phyloP scores from a whole-genome alignment of 2,888 invertebrate genomes.

The Tiphia femorata region DNA sequence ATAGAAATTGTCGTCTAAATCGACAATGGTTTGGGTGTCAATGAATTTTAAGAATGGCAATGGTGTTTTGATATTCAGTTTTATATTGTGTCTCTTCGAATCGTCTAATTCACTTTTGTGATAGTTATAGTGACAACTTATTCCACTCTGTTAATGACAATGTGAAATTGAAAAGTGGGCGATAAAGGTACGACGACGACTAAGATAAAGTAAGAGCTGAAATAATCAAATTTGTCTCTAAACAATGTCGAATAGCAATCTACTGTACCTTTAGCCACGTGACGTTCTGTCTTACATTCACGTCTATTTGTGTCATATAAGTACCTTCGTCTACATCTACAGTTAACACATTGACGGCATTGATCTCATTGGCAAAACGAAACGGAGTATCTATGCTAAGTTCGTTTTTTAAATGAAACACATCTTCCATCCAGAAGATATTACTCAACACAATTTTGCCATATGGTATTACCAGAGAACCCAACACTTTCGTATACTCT shows the following conservation, averaged over 20 bases:
- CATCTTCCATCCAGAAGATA: slow-evolving; percentile 71
- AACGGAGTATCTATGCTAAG: slow-evolving; percentile 74
- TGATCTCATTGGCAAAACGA: slow-evolving; percentile 68
- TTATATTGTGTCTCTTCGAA: slow-evolving; percentile 68
- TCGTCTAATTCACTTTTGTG: slow-evolving; percentile 63
- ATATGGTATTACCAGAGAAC: slow-evolving; percentile 70
- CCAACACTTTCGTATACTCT: slow-evolving; percentile 53
- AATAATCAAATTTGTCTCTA: no score
- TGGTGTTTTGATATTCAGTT: slow-evolving; percentile 72
- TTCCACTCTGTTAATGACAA: slow-evolving; percentile 69
- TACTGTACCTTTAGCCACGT: slow-evolving; percentile 71
- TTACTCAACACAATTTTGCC: slow-evolving; percentile 73
- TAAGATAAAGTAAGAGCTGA: no score
- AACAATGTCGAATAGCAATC: no score
- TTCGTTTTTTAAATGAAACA: slow-evolving; percentile 72
- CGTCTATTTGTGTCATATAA: slow-evolving; percentile 70
- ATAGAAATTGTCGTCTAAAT: slow-evolving; percentile 71
- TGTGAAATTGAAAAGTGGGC: no score
- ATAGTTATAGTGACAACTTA: slow-evolving; percentile 71
- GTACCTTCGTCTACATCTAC: slow-evolving; percentile 65
- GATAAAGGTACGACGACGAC: no score
- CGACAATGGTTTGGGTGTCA: slow-evolving; percentile 68
- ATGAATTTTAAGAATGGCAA: slow-evolving; percentile 70
- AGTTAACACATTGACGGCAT: slow-evolving; percentile 70
- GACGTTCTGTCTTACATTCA: slow-evolving; percentile 68